Percentiles rank a stretch among this genome's conserved stretches.
Evolutionary conservation across 2,888 invertebrate species (phyloP).

Genomic region (Apodemia duryi): DNA sequence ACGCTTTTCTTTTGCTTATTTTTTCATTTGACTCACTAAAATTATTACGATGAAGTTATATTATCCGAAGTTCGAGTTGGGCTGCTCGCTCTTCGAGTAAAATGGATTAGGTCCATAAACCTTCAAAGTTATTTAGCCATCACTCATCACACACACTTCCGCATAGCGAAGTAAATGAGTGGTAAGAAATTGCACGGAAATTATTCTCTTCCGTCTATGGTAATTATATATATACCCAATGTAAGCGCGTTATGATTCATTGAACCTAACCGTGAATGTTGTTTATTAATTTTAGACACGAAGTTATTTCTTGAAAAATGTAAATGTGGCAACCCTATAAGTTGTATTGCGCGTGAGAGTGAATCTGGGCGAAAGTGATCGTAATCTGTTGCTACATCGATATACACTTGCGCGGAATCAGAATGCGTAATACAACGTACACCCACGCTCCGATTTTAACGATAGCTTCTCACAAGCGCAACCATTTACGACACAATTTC

Average conservation of each 20-base stretch:
- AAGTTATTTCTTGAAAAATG: slow-evolving; percentile 9
- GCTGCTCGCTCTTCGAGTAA: not conserved
- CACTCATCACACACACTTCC: slow-evolving; percentile 45
- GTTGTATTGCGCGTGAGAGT: slow-evolving; percentile 38
- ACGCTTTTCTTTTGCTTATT: too few species aligned
- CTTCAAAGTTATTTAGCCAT: slow-evolving; percentile 18
- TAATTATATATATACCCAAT: slow-evolving; percentile 47
- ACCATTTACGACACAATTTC: slow-evolving; percentile 48
- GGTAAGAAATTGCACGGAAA: slow-evolving; percentile 57
- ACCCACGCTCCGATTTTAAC: slow-evolving; percentile 70
- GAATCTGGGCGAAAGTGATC: slow-evolving; percentile 61
- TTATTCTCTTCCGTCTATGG: slow-evolving; percentile 45
- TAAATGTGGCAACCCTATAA: not conserved
- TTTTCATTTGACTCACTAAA: too few species aligned
- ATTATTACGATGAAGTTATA: too few species aligned
- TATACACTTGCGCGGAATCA: slow-evolving; percentile 55
- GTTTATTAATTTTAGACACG: slow-evolving; percentile 14
- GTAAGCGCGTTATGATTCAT: slow-evolving; percentile 44
- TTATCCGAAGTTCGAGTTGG: too few species aligned
- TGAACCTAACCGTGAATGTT: slow-evolving; percentile 32
- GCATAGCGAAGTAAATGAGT: slow-evolving; percentile 35
- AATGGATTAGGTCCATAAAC: not conserved
- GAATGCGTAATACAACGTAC: slow-evolving; percentile 50
- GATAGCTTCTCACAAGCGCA: slow-evolving; percentile 64
- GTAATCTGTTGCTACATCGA: slow-evolving; percentile 62